Base-by-base conservation (phyloP, 2,797 vertebrate genomes). In the Neomorphus geoffroyi region DNA sequence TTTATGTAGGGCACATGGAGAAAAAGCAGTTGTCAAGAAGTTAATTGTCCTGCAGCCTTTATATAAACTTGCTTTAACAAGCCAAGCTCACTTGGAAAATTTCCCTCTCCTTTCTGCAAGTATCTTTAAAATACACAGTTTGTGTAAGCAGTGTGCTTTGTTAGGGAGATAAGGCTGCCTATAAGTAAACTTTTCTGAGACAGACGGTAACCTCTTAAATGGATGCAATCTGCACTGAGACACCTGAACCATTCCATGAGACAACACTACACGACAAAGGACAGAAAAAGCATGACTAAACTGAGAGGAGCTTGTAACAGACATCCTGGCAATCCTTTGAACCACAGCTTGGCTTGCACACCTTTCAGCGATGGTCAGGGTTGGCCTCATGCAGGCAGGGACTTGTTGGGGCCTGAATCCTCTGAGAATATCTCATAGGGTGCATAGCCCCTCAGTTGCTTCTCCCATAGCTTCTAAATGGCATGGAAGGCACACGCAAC, bases 51-150 rank as follows among this genome's bases (percentile, higher is more conserved):
- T 43, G 3, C 4, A 71, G 56, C 33, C 69, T 86, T 90, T 58
- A 51, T 45, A 91, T 48, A 88, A 91, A 92, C 72, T 72, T 92
- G 43, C 75, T 82, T 54, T 72, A 93, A 90, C 87, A 92, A 51
- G 80, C 75, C 72, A 66, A 80, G 53, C 17, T 83, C 9, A 41
- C 53, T 71, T 67, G 61, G 83, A 91, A 83, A 57, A 69, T n/a
- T 70, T 77, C 78, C 83, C 57, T 66, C 23, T 60, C 27, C 15
- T 57, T 88, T 75, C 65, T 71, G 43, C 33, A 86, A 74, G 53
- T 1, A 4, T 24, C 56, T 80, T 81, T 81, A 46, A 90, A 84
- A 86, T 7, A 24, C 33, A 18, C 7, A 18, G 11, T n/a, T 62
- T 35, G 66, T 75, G 60, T 66, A 84, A 88, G 67, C 58, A 87